A percentile compares a stretch with the other conserved stretches of the same genome.
Conservation (phyloP, 2,888 invertebrate genomes). For the Drosophila atroscutellata region DNA sequence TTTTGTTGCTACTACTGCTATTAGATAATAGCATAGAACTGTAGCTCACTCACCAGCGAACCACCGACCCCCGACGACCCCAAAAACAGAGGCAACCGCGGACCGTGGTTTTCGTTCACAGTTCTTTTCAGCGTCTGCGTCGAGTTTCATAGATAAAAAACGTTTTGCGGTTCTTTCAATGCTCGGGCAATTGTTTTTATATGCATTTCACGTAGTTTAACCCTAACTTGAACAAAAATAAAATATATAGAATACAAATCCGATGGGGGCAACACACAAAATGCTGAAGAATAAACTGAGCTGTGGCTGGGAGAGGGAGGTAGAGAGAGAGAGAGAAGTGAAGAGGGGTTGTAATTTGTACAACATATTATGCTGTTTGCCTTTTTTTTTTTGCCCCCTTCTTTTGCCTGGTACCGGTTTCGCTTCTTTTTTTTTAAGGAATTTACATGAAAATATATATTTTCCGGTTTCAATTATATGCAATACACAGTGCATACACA, state of each 20-base stretch:
- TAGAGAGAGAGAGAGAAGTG: background rate
- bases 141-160: slow-evolving; percentile 70
- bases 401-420: slow-evolving; percentile 49
- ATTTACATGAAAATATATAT: slow-evolving; percentile 83
- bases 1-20: slow-evolving; percentile 34
- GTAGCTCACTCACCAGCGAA: slow-evolving; percentile 17
- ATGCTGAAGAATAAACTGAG: slow-evolving; percentile 34
- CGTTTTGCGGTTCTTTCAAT: slow-evolving; percentile 39
- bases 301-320: slow-evolving; percentile 8
- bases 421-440: slow-evolving; percentile 52
- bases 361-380: slow-evolving; percentile 57
- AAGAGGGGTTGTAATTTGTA: slow-evolving; percentile 39
- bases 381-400: slow-evolving; percentile 21
- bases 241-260: slow-evolving; percentile 19
- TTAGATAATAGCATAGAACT: slow-evolving; percentile 61
- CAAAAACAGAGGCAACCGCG: slow-evolving; percentile 16
- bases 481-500: slow-evolving; percentile 33
- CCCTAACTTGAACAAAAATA: slow-evolving; percentile 51
- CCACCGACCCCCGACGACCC: slow-evolving; percentile 13
- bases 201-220: slow-evolving; percentile 74
- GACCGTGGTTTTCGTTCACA: slow-evolving; percentile 28
- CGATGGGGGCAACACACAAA: slow-evolving; percentile 40
- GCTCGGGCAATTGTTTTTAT: slow-evolving; percentile 72
- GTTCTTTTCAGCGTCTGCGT: slow-evolving; percentile 32
- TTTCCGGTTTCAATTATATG: slow-evolving; percentile 83